Evolutionary conservation across 2,888 invertebrate genomes (phyloP), one percentile per base, ranked within the genome.

Genomic region (Oscheius onirici): DNA sequence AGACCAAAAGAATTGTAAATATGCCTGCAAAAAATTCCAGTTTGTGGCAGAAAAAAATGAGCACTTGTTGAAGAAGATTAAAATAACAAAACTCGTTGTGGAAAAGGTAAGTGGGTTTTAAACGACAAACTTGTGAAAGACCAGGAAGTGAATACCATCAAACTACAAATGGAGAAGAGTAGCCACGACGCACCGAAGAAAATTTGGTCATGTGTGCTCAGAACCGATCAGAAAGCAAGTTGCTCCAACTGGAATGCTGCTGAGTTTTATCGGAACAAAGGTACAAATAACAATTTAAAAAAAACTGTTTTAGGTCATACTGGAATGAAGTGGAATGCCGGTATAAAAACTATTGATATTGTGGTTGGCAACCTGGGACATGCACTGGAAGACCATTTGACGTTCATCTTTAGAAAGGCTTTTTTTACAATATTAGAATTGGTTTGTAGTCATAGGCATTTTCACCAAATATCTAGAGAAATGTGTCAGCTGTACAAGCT

Each of bases 301-400:
- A 28, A 55, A 28, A 13, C 55, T 15, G 3, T 40, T 66, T 20
- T 22, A 66, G 66, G 66, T 54, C 54, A 34, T 11, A 28, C 66
- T 34, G 66, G 66, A 13, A 11, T 52, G 41, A 66, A 66, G 34
- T 66, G 66, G 66, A 24, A 34, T 26, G 66, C 66, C 1, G 66
- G 49, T 15, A 6, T 20, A 3, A 66, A 66, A 41, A 5, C 22
- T 3, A 22, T 43, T 3, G 34, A 52, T 20, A 20, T 54, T 28
- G 17, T 13, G 13, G 52, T 66, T 2, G 13, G 6, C 1, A n/a
- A 34, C 11, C 20, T 40, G n/a, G 34, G 40, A 52, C 0, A 8
- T 3, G 34, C 66, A 11, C 54, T 66, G 40, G 66, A 51, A 40
- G 17, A 52, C 3, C 40, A 52, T 15, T 24, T 66, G 3, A 13